Conservation (phyloP, 2,888 invertebrate genomes). For the Xanthorhoe designata region DNA sequence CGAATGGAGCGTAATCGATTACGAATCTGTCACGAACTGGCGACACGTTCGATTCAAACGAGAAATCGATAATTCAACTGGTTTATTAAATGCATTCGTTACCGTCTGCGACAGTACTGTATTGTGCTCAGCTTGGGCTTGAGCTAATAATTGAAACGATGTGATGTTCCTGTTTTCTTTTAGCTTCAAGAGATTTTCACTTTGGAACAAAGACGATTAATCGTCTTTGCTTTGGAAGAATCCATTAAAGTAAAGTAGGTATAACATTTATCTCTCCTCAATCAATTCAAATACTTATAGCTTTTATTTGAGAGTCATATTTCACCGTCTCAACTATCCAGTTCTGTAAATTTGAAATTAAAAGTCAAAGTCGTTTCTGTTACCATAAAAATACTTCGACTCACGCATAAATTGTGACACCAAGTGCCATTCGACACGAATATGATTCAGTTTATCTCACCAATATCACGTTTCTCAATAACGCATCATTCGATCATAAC, state of each 20-base stretch:
- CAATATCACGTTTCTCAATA: constrained; percentile 42
- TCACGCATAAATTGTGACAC: constrained; percentile 22
- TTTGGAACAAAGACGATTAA: no score
- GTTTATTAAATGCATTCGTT: constrained; percentile 50
- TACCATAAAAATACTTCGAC: constrained; percentile 7
- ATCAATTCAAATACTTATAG: neutral
- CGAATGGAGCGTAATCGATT: constrained; percentile 69
- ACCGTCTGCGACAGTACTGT: constrained; percentile 13
- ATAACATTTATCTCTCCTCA: neutral
- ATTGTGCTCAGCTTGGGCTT: constrained; percentile 6
- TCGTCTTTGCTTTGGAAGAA: no score
- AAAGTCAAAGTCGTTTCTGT: constrained; percentile 1
- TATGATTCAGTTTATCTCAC: constrained; percentile 30
- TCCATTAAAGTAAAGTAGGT: neutral
- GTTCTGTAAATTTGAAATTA: neutral
- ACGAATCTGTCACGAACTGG: constrained; percentile 61
- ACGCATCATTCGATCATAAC: constrained; percentile 60
- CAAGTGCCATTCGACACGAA: constrained; percentile 24
- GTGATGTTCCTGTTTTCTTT: neutral
- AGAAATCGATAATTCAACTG: constrained; percentile 56
- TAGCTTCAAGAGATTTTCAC: neutral
- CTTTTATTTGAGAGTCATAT: neutral
- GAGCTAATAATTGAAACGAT: constrained; percentile 2
- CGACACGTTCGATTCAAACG: constrained; percentile 56
- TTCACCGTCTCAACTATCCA: neutral